These are phyloP conservation scores for Synergus itoensis DNA, from an alignment of 2,888 invertebrate genomes.

Conservation along the genomic window DNA sequence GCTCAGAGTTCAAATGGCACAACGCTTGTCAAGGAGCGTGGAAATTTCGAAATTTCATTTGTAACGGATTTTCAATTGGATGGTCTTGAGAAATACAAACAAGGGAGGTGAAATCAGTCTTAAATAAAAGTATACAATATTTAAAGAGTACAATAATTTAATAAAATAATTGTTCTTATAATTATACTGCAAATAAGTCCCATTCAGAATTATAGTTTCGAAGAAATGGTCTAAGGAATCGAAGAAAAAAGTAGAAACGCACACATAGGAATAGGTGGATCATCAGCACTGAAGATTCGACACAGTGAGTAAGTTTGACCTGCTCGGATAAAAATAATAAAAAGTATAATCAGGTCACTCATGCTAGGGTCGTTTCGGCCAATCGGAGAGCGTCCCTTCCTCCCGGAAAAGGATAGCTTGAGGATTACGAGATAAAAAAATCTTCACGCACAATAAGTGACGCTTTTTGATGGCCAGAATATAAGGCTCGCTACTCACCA, in stretches of 20 bases:
- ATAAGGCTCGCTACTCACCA: neutral
- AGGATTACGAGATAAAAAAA: conserved; percentile 38
- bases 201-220: no score
- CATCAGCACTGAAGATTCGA: neutral
- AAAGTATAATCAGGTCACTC: conserved; percentile 35
- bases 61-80: conserved; percentile 55
- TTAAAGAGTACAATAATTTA: no score
- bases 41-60: conserved; percentile 70
- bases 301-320: conserved; percentile 20
- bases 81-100: neutral
- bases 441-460: conserved; percentile 35
- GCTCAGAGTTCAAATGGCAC: conserved; percentile 66
- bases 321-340: conserved; percentile 22
- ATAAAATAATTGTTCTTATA: no score
- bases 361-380: conserved; percentile 12
- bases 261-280: neutral
- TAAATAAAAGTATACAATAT: neutral
- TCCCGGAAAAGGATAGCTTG: conserved; percentile 2
- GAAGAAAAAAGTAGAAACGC: neutral
- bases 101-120: neutral
- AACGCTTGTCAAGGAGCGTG: conserved; percentile 68
- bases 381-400: conserved; percentile 2
- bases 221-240: neutral
- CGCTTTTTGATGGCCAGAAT: conserved; percentile 18
- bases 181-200: no score